A percentile compares a stretch with the other conserved stretches of the same genome.
phyloP scores from a whole-genome alignment of 1,140 invertebrate species.

The Aphelinus certus region DNA sequence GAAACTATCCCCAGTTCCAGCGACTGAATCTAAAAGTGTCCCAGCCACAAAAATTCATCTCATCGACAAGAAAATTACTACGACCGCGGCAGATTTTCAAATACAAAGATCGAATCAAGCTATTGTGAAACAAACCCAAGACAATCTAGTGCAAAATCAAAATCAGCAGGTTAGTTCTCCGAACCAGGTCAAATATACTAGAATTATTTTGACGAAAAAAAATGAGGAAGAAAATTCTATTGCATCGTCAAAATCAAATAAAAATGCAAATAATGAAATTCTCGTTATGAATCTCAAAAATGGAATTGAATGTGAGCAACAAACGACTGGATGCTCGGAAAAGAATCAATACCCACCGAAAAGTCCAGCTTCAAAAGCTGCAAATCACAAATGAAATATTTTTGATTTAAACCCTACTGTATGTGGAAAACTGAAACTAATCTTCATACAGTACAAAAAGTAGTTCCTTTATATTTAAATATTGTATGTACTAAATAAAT shows the following conservation, averaged over 20 bases:
- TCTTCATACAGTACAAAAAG: too few species aligned
- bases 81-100: constrained; percentile 20
- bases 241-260: constrained; percentile 17
- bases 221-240: constrained; percentile 49
- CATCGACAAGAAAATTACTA: constrained; percentile 56
- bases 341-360: too few species aligned
- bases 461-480: too few species aligned
- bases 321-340: too few species aligned
- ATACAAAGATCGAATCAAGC: constrained; percentile 38
- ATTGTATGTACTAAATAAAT: too few species aligned
- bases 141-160: constrained; percentile 12
- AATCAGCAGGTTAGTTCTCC: constrained; percentile 24
- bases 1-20: constrained; percentile 39
- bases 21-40: constrained; percentile 43
- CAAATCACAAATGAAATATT: too few species aligned
- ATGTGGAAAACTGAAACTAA: too few species aligned
- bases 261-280: too few species aligned
- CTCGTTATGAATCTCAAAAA: too few species aligned
- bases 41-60: constrained; percentile 51
- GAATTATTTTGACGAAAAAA: constrained; percentile 68
- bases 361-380: too few species aligned
- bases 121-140: constrained; percentile 31
- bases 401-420: too few species aligned
- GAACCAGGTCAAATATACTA: constrained; percentile 64
- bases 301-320: too few species aligned